phyloP scores from a whole-genome alignment of 2,888 invertebrate species.

The Stratiomys singularior region DNA sequence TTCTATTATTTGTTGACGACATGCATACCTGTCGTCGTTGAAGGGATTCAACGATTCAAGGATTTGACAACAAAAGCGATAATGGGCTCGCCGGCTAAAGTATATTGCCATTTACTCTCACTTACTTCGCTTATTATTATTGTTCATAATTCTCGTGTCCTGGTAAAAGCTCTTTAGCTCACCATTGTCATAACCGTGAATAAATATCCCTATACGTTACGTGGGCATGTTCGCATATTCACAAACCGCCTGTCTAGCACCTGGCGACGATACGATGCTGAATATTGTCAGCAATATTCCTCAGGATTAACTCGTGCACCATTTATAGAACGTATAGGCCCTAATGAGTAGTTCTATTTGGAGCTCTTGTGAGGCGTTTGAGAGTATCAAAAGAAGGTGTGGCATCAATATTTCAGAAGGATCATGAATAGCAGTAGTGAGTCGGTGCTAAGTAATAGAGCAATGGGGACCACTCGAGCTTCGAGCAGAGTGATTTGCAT shows the following conservation, averaged over 20 bases:
- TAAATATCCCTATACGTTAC: conserved; percentile 2
- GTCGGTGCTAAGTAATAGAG: not conserved
- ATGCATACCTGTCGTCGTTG: conserved; percentile 19
- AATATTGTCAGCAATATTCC: conserved; percentile 12
- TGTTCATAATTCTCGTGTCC: conserved; percentile 38
- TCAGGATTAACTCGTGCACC: conserved; percentile 29
- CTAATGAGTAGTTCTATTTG: conserved; percentile 36
- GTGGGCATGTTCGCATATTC: not conserved
- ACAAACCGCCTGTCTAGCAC: not conserved
- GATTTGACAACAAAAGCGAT: conserved; percentile 41
- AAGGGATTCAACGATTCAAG: conserved; percentile 18
- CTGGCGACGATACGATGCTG: too few species aligned
- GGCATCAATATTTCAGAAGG: conserved; percentile 37
- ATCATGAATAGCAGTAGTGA: not conserved
- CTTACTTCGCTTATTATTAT: conserved; percentile 38
- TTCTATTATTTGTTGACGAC: not conserved
- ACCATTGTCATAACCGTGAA: conserved; percentile 34
- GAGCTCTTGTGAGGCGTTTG: conserved; percentile 13
- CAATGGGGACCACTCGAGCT: conserved; percentile 1
- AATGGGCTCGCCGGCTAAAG: conserved; percentile 39
- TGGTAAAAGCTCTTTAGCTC: conserved; percentile 38
- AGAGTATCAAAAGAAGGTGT: not conserved
- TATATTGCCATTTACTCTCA: conserved; percentile 41
- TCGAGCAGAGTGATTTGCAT: not conserved
- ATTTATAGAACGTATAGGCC: conserved; percentile 25